Conservation (phyloP, 2,797 vertebrate species). For the Sphaeramia orbicularis region DNA sequence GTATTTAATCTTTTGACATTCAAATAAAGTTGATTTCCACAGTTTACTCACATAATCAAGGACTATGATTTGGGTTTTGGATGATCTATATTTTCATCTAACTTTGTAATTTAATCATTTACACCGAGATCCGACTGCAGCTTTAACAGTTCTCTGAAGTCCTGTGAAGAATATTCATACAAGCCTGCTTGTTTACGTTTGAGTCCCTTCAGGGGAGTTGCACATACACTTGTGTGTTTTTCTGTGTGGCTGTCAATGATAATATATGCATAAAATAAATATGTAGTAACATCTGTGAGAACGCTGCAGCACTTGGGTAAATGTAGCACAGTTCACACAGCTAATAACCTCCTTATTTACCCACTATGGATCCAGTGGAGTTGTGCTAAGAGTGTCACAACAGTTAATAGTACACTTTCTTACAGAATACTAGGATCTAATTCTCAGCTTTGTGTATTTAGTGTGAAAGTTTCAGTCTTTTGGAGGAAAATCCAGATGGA, state of each 20-base stretch:
- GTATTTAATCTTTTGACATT: too few species aligned
- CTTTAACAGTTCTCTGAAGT: constrained; percentile 1
- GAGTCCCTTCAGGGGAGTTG: constrained; percentile 1
- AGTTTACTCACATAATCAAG: too few species aligned
- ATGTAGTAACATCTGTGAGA: constrained; percentile 24
- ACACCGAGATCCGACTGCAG: neutral
- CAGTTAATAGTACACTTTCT: neutral
- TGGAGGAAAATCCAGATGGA: too few species aligned
- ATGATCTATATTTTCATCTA: too few species aligned
- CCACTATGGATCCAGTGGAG: neutral
- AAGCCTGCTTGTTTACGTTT: constrained; percentile 1
- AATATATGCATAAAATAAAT: constrained; percentile 11
- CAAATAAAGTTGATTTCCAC: too few species aligned
- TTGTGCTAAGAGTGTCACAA: neutral
- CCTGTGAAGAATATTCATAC: neutral
- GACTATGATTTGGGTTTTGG: too few species aligned
- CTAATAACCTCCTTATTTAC: neutral
- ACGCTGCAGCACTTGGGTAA: neutral
- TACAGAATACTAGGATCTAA: too few species aligned
- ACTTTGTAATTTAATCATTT: neutral
- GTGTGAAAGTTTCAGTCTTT: too few species aligned
- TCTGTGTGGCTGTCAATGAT: neutral
- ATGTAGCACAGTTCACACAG: neutral
- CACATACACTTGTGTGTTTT: neutral
- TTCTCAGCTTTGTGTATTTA: too few species aligned